phyloP scores from a whole-genome alignment of 2,113 vertebrate species.

The Turnix velox region DNA sequence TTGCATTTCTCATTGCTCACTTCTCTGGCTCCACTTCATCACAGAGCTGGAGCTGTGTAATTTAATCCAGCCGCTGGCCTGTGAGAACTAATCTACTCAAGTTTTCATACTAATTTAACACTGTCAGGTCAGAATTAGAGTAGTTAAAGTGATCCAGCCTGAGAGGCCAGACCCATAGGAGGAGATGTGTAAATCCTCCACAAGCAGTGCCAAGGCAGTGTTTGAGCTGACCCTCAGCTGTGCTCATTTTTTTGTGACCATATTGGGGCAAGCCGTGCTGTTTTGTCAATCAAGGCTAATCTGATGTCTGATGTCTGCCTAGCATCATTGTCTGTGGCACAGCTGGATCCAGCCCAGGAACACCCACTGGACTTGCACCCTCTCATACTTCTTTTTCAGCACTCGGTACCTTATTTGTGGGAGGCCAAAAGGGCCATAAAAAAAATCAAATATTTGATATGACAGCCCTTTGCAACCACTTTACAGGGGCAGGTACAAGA shows the following conservation, averaged over 20 bases:
- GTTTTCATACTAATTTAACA: not conserved
- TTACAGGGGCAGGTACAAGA: rapidly evolving
- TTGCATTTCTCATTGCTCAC: not conserved
- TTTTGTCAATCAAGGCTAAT: not conserved
- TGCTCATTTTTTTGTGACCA: conserved; percentile 5
- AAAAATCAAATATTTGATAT: not conserved
- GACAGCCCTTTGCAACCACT: not conserved
- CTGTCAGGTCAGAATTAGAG: not conserved
- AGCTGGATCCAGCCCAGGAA: conserved; percentile 31
- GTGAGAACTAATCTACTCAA: not conserved
- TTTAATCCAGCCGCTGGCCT: not conserved
- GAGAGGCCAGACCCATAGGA: not conserved
- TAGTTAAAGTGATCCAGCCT: not conserved
- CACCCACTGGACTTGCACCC: not conserved
- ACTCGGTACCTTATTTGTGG: not conserved
- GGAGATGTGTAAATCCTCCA: not conserved
- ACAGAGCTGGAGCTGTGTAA: not conserved
- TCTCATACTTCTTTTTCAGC: not conserved
- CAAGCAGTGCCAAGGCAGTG: not conserved
- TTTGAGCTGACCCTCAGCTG: not conserved
- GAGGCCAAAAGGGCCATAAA: not conserved
- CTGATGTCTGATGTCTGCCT: conserved; percentile 32
- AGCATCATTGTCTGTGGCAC: not conserved
- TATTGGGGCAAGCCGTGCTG: not conserved
- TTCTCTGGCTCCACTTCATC: not conserved